Percentiles rank a stretch among this genome's conserved stretches.
phyloP scores from a whole-genome alignment of 2,113 vertebrate species.

The Chlorodrepanis virens region DNA sequence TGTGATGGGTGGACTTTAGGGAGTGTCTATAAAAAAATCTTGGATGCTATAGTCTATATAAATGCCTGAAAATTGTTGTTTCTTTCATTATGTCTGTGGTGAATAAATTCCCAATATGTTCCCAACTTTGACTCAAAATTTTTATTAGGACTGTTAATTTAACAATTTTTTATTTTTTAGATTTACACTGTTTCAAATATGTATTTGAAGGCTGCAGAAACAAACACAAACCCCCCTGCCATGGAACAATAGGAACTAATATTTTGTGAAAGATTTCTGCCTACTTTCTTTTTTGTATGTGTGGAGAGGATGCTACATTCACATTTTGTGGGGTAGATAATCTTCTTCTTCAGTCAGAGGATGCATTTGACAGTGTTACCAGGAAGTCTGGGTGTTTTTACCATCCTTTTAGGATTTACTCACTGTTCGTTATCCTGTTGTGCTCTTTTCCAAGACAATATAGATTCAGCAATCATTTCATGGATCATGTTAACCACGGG shows the following conservation, averaged over 20 bases:
- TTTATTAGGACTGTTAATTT: neutral
- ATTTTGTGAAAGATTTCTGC: neutral
- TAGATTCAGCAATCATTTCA: neutral
- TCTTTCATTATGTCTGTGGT: neutral
- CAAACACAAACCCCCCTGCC: rapidly evolving
- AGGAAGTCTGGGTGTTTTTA: neutral
- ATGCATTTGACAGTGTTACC: neutral
- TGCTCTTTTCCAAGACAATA: neutral
- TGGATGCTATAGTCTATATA: neutral
- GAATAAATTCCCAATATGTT: neutral
- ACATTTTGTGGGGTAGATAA: neutral
- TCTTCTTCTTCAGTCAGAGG: neutral
- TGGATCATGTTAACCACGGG: neutral
- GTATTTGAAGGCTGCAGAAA: neutral
- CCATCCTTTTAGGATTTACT: neutral
- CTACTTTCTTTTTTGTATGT: neutral
- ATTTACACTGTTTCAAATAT: neutral
- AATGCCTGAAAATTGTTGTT: neutral
- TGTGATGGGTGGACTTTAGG: neutral
- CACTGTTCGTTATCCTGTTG: neutral
- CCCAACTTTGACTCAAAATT: neutral
- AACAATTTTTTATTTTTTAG: neutral
- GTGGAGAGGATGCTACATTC: neutral
- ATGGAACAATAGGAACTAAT: neutral
- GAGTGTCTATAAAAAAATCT: neutral